Evolutionary conservation across 1,140 invertebrate genomes (phyloP).

Genomic region (Copidosoma floridanum): DNA sequence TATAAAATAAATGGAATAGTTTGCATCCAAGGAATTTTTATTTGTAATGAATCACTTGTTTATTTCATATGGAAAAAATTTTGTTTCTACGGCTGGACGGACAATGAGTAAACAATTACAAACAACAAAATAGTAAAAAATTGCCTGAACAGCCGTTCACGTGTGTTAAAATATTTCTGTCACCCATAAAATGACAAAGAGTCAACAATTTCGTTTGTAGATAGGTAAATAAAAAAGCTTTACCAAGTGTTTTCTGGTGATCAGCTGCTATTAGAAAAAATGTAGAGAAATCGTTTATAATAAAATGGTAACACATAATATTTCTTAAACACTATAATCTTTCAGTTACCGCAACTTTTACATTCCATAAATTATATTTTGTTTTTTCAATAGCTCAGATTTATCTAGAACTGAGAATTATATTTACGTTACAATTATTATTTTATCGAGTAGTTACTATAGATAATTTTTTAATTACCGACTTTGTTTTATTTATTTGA

Average conservation of each 20-base stretch:
- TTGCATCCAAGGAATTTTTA: constrained; percentile 24
- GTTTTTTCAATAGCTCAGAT: no score
- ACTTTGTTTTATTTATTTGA: no score
- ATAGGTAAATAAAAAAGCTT: constrained; percentile 54
- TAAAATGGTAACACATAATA: constrained; percentile 55
- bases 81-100: constrained; percentile 7
- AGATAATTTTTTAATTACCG: no score
- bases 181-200: constrained; percentile 30
- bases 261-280: constrained; percentile 52
- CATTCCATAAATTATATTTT: constrained; percentile 6
- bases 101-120: constrained; percentile 14
- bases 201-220: constrained; percentile 49
- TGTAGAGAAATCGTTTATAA: constrained; percentile 56
- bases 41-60: constrained; percentile 18
- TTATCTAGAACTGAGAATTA: no score
- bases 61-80: constrained; percentile 15
- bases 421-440: no score
- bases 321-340: constrained; percentile 34
- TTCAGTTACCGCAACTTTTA: constrained; percentile 15
- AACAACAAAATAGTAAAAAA: not conserved
- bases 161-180: constrained; percentile 37
- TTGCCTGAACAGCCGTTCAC: constrained; percentile 17
- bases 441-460: no score
- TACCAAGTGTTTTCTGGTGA: constrained; percentile 57
- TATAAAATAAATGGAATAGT: constrained; percentile 24